phyloP scores from a whole-genome alignment of 2,888 invertebrate species.

The Branchellion lobata region DNA sequence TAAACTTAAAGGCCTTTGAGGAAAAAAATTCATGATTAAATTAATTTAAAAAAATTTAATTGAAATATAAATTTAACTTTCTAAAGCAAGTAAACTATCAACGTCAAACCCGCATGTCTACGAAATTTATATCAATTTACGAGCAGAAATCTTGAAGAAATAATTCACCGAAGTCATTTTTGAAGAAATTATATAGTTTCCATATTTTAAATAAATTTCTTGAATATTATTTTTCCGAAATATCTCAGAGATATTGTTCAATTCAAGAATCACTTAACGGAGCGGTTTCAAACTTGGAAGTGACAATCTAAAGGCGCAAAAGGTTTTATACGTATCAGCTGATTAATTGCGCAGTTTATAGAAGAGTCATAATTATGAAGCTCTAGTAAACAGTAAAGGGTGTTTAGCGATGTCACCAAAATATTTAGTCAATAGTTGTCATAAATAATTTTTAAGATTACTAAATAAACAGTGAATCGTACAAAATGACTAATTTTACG shows the following conservation, averaged over 20 bases:
- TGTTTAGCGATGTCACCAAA: not conserved
- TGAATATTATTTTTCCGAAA: too few relatives aligned
- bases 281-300: too few relatives aligned
- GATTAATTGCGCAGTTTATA: slow-evolving; percentile 13
- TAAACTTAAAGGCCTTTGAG: slow-evolving; percentile 43
- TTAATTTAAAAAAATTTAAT: too few relatives aligned
- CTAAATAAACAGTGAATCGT: not conserved
- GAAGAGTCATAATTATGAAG: not conserved
- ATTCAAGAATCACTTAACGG: too few relatives aligned
- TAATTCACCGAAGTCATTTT: not conserved
- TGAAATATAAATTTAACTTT: too few relatives aligned
- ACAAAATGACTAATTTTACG: too few relatives aligned
- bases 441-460: not conserved
- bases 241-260: too few relatives aligned
- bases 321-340: slow-evolving; percentile 7
- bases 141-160: too few relatives aligned
- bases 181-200: not conserved
- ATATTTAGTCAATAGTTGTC: not conserved
- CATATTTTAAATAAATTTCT: too few relatives aligned
- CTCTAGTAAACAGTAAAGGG: not conserved
- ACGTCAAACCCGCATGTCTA: not conserved
- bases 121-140: not conserved
- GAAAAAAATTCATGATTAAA: not conserved
- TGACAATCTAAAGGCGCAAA: slow-evolving; percentile 4
- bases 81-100: too few relatives aligned